Evolutionary conservation across 2,797 vertebrate species (phyloP).

Genomic region (Typhlichthys eigenmanni): DNA sequence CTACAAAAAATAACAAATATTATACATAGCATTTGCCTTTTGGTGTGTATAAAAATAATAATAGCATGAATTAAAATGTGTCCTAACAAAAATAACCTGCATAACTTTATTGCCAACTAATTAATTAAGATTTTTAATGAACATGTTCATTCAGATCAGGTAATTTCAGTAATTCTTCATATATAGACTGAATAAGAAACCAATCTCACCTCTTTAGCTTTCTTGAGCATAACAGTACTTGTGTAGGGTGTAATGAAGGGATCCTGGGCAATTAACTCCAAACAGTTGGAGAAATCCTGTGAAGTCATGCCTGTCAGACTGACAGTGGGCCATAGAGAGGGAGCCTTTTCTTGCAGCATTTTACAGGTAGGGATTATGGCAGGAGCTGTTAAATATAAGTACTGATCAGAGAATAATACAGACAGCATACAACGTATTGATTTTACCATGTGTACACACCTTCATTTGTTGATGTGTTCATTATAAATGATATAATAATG

Average conservation of each 20-base stretch:
- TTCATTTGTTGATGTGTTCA: no score
- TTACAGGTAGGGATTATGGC: constrained; percentile 72
- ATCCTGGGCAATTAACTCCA: constrained; percentile 79
- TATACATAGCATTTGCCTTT: no score
- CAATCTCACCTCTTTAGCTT: constrained; percentile 69
- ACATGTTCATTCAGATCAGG: no score
- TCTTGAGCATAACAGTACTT: constrained; percentile 65
- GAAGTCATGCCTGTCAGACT: constrained; percentile 72
- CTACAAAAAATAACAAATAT: no score
- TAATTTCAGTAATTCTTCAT: no score
- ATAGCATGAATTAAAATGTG: no score
- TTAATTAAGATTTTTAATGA: no score
- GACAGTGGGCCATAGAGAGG: constrained; percentile 69
- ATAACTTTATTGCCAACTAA: no score
- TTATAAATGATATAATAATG: no score
- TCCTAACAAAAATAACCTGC: no score
- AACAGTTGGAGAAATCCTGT: constrained; percentile 71
- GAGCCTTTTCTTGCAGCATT: constrained; percentile 68
- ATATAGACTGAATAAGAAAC: background rate
- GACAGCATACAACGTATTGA: background rate
- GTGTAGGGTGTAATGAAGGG: constrained; percentile 63
- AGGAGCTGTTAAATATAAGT: constrained; percentile 39
- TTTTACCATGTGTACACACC: no score
- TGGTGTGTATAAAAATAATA: no score
- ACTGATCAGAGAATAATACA: constrained; percentile 19